Percentiles rank a stretch among this genome's conserved stretches.
Conservation (phyloP, 2,113 vertebrate genomes). For the Orientallactaga bullata region DNA sequence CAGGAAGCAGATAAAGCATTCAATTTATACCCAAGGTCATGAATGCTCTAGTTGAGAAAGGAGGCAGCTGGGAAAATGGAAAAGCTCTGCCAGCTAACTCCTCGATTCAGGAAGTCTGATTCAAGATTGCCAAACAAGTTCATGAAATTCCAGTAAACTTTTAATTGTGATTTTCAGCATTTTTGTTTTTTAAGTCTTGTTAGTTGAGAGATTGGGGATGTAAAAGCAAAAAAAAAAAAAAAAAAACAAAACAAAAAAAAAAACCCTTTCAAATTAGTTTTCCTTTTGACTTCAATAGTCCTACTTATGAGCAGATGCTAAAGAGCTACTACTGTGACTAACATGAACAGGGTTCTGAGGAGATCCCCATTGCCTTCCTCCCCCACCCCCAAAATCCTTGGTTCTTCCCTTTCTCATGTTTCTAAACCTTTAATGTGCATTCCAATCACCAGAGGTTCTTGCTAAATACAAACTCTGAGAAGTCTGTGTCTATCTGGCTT, state of each 20-base stretch:
- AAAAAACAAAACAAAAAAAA: neutral
- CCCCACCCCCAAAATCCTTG: too few relatives aligned
- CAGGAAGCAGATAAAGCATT: conserved; percentile 32
- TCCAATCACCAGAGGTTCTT: neutral
- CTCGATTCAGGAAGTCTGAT: neutral
- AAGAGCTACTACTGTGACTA: neutral
- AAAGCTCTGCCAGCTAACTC: neutral
- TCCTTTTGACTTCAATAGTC: neutral
- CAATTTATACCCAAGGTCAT: neutral
- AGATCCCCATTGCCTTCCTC: neutral
- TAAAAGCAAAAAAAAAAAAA: neutral
- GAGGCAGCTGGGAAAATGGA: conserved; percentile 22
- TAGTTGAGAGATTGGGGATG: neutral
- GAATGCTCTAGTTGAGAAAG: neutral
- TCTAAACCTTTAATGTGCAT: neutral
- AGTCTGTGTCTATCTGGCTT: neutral
- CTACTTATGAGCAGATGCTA: neutral
- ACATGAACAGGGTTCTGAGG: neutral
- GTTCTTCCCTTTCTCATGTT: neutral
- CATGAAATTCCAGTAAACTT: conserved; percentile 56
- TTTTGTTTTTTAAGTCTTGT: conserved; percentile 15
- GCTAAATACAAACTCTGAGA: neutral
- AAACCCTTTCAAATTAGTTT: neutral
- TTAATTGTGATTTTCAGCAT: conserved; percentile 18
- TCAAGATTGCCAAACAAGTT: conserved; percentile 28